Base-by-base conservation (phyloP, 2,888 invertebrate genomes). In the Chironomus tentans region DNA sequence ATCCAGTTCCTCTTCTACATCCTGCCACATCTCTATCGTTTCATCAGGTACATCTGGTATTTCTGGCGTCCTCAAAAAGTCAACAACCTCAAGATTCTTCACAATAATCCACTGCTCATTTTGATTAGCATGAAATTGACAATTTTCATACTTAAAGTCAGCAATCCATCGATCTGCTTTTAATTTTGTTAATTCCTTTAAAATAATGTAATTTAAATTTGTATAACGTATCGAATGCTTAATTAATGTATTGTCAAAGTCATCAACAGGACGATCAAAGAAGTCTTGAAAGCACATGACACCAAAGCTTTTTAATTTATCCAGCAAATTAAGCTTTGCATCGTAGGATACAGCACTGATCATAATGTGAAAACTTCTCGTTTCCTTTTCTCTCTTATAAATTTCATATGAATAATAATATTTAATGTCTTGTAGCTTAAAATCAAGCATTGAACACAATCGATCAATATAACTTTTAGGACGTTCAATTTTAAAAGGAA, bases 371-470 rank as follows among this genome's bases (percentile, higher is more conserved):
- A 76, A 68, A 7, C 69, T 69, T 69, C 76, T 76, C 24, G 13
- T n/a, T 3, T n/a, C 69, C 4, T 24, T 76, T 15, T 68, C 24
- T 0, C 76, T 24, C 13, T 76, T 76, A 4, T 18, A 3, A 21
- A 56, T 38, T 38, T 76, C 76, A 68, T 68, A 68, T n/a, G 56
- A 28, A 50, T 76, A 76, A 28, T 68, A 76, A 46, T 76, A 76
- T 56, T 48, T 48, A n/a, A 76, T 69, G 3, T 56, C 3, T 12
- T 10, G 7, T n/a, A 2, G 10, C 10, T 56, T n/a, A 12, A 69
- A 69, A 13, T 48, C 38, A 24, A 76, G 22, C 12, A 76, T 48
- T 47, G 50, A n/a, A 38, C 76, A 76, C 28, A 76, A 28, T 48
- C 47, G 48, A 1, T 48, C 50, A 2, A 76, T 28, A 12, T 69